Evolutionary conservation across 2,888 invertebrate species (phyloP).

Genomic region (Drosophila dives): DNA sequence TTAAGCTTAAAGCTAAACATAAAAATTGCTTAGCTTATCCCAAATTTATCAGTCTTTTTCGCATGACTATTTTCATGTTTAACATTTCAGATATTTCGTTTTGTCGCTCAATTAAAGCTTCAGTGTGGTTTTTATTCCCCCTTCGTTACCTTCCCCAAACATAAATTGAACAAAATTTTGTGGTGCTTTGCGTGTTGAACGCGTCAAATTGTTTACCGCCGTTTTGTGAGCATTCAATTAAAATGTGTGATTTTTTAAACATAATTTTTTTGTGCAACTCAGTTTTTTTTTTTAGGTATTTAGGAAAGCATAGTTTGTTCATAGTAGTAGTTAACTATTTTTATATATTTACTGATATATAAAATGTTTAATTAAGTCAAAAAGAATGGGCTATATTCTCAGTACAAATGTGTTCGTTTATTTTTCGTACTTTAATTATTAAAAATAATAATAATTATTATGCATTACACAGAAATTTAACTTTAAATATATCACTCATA

Average conservation of each 20-base stretch:
- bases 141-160: background rate
- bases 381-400: background rate
- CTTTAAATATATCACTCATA: background rate
- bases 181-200: slow-evolving; percentile 70
- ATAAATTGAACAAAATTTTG: slow-evolving; percentile 43
- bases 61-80: slow-evolving; percentile 29
- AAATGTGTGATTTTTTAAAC: slow-evolving; percentile 63
- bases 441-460: background rate
- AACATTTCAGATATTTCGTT: slow-evolving; percentile 48
- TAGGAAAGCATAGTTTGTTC: background rate
- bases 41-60: slow-evolving; percentile 2
- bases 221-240: slow-evolving; percentile 76
- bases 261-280: slow-evolving; percentile 23
- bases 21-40: background rate
- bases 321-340: slow-evolving; percentile 1
- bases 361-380: background rate
- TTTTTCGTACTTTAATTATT: background rate
- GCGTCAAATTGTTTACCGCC: slow-evolving; percentile 75
- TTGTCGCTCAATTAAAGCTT: slow-evolving; percentile 55
- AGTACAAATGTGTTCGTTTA: background rate
- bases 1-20: too few species aligned
- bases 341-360: background rate
- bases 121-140: slow-evolving; percentile 9
- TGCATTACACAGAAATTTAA: too few species aligned
- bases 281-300: background rate